Percentiles rank a stretch among this genome's conserved stretches.
These are phyloP conservation scores for Nephila pilipes DNA, from an alignment of 1,140 invertebrate species.

Conservation along the genomic window DNA sequence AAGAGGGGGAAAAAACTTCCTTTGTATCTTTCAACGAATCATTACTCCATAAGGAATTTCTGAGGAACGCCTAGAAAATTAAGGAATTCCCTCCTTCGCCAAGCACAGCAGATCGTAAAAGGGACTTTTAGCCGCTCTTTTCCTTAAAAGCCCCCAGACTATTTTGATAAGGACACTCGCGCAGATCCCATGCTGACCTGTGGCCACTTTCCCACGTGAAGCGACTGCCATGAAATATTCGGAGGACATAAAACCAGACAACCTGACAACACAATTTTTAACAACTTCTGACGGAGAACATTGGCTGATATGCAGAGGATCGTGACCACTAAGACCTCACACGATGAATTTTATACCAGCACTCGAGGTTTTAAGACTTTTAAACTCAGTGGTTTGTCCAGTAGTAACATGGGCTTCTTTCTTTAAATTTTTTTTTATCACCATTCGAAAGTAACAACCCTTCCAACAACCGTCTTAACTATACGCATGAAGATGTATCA, in stretches of 20 bases:
- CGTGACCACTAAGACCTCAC: slow-evolving; percentile 39
- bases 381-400: background rate
- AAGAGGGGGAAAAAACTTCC: background rate
- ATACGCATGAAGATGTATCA: no score
- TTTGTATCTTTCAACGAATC: background rate
- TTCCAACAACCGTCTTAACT: background rate
- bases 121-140: background rate
- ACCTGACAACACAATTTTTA: slow-evolving; percentile 53
- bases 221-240: background rate
- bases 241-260: slow-evolving; percentile 54
- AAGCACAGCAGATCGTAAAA: background rate
- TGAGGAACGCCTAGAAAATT: background rate
- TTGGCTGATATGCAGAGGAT: background rate
- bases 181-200: background rate
- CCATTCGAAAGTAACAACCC: background rate
- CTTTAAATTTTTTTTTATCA: background rate
- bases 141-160: background rate
- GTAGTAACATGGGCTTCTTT: background rate
- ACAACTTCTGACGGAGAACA: background rate
- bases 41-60: background rate
- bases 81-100: background rate
- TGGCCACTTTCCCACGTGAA: slow-evolving; percentile 2
- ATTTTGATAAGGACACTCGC: background rate
- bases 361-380: background rate
- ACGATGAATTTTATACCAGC: slow-evolving; percentile 4